Evolutionary conservation across 2,888 invertebrate genomes (phyloP).

Genomic region (Chrysomela aeneicollis): DNA sequence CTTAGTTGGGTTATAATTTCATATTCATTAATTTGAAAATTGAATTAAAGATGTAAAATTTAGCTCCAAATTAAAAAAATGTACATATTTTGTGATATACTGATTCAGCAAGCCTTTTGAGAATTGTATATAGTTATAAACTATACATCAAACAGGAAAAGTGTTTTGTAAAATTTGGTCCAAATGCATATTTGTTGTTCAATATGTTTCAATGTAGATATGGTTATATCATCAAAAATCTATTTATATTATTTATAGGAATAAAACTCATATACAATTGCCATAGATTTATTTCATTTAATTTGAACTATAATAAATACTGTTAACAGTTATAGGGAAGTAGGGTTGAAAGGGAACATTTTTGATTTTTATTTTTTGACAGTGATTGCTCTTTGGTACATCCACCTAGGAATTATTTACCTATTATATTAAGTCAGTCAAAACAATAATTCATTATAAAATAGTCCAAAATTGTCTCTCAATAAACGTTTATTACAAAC

Average conservation of each 20-base stretch:
- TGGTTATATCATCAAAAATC: not conserved
- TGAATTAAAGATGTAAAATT: not conserved
- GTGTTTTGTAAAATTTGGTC: not conserved
- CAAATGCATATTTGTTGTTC: not conserved
- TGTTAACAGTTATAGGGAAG: slow-evolving; percentile 49
- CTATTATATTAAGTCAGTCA: slow-evolving; percentile 36
- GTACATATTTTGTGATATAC: not conserved
- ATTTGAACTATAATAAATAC: slow-evolving; percentile 54
- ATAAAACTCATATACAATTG: slow-evolving; percentile 16
- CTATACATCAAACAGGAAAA: too few relatives aligned
- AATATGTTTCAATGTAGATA: not conserved
- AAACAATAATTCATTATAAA: slow-evolving; percentile 42
- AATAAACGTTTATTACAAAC: slow-evolving; percentile 50
- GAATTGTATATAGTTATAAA: not conserved
- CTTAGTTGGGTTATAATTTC: too few relatives aligned
- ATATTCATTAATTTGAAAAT: too few relatives aligned
- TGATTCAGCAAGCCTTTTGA: not conserved
- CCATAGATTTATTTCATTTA: slow-evolving; percentile 36
- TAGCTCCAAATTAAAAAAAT: not conserved
- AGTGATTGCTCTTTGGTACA: slow-evolving; percentile 56
- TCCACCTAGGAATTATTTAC: slow-evolving; percentile 44
- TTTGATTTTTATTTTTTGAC: slow-evolving; percentile 52
- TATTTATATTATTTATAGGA: not conserved
- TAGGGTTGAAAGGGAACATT: slow-evolving; percentile 41
- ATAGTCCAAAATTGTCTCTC: slow-evolving; percentile 47